These are phyloP conservation scores for Chymomyza procnemis DNA, from an alignment of 2,888 invertebrate genomes.

Conservation along the genomic window DNA sequence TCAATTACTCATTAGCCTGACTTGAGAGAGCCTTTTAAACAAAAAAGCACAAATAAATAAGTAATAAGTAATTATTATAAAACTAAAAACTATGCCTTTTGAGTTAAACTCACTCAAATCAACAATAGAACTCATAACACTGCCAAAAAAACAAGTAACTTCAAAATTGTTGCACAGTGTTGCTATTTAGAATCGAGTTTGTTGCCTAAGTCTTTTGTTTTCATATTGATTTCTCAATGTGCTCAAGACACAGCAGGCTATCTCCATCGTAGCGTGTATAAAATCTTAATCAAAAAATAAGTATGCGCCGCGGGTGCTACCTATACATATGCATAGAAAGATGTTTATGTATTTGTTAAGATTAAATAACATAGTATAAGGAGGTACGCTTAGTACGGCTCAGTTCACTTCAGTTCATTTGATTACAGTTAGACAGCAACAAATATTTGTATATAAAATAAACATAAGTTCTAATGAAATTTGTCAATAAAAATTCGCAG, in stretches of 20 bases:
- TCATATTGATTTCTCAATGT: background rate
- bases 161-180: too few relatives aligned
- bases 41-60: too few relatives aligned
- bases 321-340: background rate
- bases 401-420: conserved; percentile 58
- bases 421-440: conserved; percentile 54
- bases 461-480: conserved; percentile 70
- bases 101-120: too few relatives aligned
- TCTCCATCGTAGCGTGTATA: background rate
- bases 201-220: conserved; percentile 29
- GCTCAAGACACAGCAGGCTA: background rate
- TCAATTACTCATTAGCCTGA: too few relatives aligned
- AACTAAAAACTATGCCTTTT: too few relatives aligned
- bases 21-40: too few relatives aligned
- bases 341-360: background rate
- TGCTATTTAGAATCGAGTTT: background rate
- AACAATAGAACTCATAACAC: too few relatives aligned
- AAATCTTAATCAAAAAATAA: background rate
- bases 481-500: conserved; percentile 71
- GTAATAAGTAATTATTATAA: too few relatives aligned
- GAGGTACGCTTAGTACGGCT: conserved; percentile 7
- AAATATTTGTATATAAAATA: conserved; percentile 17
- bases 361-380: background rate
- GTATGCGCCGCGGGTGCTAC: too few relatives aligned
- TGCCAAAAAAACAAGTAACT: too few relatives aligned